Base-by-base conservation (phyloP, 1,140 invertebrate species). In the Radopholus similis region DNA sequence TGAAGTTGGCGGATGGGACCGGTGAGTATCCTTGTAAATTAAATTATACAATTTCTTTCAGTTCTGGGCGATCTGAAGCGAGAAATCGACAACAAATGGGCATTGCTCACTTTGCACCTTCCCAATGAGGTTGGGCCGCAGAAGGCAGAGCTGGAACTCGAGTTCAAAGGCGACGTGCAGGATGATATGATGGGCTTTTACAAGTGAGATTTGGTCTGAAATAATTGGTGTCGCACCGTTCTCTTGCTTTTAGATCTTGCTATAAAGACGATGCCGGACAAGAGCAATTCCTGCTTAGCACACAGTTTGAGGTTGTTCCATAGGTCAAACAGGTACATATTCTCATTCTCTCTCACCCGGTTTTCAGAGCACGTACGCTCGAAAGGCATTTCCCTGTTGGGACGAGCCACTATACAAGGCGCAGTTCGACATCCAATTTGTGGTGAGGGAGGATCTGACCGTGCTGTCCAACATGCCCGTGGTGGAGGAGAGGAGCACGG, bases 401-500 rank as follows among this genome's bases (percentile, higher is more conserved):
- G 95, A 97, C 84, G 94, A 97, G 82, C 94, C 95, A 0, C 87
- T 88, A 37, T 89, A 95, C 75, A 97, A 97, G 85, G 91, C 93
- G 0, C 88, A 88, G 66, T 97, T 90, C 85, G 85, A 81, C 15
- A 76, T 86, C 5, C 83, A 77, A 30, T 69, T 87, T 1, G 77
- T 69, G 54, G 81, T 81, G 11, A 75, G 76, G 23, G 38, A 68
- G n/a, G 55, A 67, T 2, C 59, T 80, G 2, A 82, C 74, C n/a
- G 79, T 76, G 15, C 74, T 81, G 4, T 81, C 78, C 2, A 81
- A 81, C 42, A 81, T 80, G 77, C 56, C 76, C 32, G 72, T 79
- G 11, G 58, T 71, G n/a, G 58, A 59, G 11, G 78, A 81, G 32
- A 73, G 51, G 13, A 40, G 15, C n/a, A 54, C 44, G 13, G 78